A percentile compares a stretch with the other conserved stretches of the same genome.
Conservation (phyloP, 2,888 invertebrate genomes). For the Perithous albicinctus region DNA sequence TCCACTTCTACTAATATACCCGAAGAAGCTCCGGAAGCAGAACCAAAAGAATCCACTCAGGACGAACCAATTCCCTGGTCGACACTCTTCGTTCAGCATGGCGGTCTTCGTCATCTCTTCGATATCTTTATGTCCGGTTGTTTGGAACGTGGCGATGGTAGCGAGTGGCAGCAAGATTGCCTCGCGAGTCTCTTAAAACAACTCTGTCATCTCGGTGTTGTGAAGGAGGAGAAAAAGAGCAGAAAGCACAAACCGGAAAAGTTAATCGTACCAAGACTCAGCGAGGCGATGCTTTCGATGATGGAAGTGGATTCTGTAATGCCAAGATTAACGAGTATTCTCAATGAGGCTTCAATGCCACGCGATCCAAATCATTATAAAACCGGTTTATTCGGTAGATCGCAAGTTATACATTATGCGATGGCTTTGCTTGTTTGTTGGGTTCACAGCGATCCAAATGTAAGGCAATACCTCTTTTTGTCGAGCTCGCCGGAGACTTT, state of each 20-base stretch:
- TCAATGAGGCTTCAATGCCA: conserved; percentile 93
- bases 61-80: conserved; percentile 87
- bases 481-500: conserved; percentile 90
- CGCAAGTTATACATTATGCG: conserved; percentile 95
- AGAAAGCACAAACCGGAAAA: conserved; percentile 87
- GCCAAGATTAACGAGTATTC: conserved; percentile 93
- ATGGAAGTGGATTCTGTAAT: conserved; percentile 94
- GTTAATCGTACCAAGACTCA: conserved; percentile 89
- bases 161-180: conserved; percentile 98
- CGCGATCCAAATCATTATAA: conserved; percentile 94
- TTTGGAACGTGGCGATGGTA: conserved; percentile 89
- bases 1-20: conserved; percentile 67
- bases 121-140: conserved; percentile 96
- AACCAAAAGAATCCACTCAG: conserved; percentile 76
- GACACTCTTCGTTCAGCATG: conserved; percentile 93
- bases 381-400: conserved; percentile 96
- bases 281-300: conserved; percentile 91
- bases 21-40: conserved; percentile 74
- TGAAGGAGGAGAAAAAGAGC: conserved; percentile 84
- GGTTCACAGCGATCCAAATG: conserved; percentile 94
- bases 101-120: conserved; percentile 94
- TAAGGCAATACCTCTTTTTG: conserved; percentile 91
- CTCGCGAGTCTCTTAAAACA: conserved; percentile 94
- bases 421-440: conserved; percentile 97
- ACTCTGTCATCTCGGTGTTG: conserved; percentile 94